A percentile compares a stretch with the other conserved stretches of the same genome.
phyloP scores from a whole-genome alignment of 2,113 vertebrate species.

The Promerops cafer region DNA sequence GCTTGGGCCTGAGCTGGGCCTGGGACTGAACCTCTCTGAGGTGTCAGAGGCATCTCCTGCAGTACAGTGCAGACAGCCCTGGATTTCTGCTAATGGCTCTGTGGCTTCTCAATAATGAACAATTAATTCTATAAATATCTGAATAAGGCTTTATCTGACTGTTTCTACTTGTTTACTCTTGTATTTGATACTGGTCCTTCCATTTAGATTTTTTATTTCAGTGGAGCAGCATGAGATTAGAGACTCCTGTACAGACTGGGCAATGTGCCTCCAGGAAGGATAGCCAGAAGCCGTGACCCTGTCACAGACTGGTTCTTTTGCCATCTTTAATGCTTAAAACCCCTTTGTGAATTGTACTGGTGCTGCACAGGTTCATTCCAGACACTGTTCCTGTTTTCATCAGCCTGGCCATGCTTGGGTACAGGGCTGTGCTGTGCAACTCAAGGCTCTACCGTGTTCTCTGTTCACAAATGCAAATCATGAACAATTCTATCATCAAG shows the following conservation, averaged over 20 bases:
- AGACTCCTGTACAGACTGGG: rapidly evolving
- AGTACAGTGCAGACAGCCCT: not conserved
- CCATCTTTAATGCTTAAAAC: not conserved
- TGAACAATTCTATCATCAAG: not conserved
- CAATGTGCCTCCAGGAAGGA: not conserved
- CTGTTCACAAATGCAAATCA: not conserved
- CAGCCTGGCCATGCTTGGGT: not conserved
- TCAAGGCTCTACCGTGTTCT: rapidly evolving
- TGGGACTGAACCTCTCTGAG: not conserved
- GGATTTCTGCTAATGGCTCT: not conserved
- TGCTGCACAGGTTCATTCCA: not conserved
- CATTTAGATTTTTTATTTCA: not conserved
- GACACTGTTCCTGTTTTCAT: not conserved
- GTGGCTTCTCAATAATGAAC: not conserved
- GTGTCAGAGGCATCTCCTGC: rapidly evolving
- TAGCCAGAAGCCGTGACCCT: not conserved
- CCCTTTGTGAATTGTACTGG: not conserved
- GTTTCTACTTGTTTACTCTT: not conserved
- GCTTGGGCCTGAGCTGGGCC: not conserved
- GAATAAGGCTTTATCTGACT: not conserved
- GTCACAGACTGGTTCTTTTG: not conserved
- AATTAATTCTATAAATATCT: not conserved
- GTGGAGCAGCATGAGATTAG: not conserved
- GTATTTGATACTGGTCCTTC: not conserved
- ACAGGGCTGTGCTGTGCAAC: not conserved